Percentiles rank a stretch among this genome's conserved stretches.
Evolutionary conservation across 37 sponge, comb jelly and placozoan genomes (phyloP).

Genomic region (Chondrosia reniformis): DNA sequence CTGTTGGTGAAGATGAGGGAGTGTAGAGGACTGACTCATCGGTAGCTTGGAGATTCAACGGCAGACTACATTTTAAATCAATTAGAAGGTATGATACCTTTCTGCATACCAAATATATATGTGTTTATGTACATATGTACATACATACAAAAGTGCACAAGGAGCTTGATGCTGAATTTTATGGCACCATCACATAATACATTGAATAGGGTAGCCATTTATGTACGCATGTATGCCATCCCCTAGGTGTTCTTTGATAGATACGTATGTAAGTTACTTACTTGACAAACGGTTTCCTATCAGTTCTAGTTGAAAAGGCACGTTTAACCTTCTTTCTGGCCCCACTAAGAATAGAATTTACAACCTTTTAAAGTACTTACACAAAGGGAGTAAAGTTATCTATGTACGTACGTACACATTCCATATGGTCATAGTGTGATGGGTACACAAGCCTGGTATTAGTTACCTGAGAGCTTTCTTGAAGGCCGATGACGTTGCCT

Average conservation of each 20-base stretch:
- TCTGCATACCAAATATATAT: too few relatives aligned
- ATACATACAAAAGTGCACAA: neutral
- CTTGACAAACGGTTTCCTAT: slow-evolving; percentile 7
- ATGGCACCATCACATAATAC: neutral
- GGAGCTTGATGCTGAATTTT: neutral
- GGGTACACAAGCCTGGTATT: neutral
- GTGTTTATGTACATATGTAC: neutral
- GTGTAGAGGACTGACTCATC: too few relatives aligned
- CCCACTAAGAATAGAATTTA: slow-evolving; percentile 35
- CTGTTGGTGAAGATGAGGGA: too few relatives aligned
- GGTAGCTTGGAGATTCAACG: too few relatives aligned
- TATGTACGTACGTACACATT: neutral
- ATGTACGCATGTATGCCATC: neutral
- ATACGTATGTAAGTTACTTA: neutral
- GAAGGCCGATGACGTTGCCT: neutral
- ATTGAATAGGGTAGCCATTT: neutral
- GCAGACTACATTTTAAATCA: too few relatives aligned
- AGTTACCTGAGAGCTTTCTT: neutral
- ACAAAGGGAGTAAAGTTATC: neutral
- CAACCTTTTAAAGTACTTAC: neutral
- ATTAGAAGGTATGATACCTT: too few relatives aligned
- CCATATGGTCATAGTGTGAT: too few relatives aligned
- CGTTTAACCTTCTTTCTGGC: slow-evolving; percentile 58
- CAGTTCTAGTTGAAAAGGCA: slow-evolving; percentile 40
- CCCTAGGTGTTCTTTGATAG: too few relatives aligned